Evolutionary conservation across 2,888 invertebrate genomes (phyloP).

Genomic region (Cephus runcator): DNA sequence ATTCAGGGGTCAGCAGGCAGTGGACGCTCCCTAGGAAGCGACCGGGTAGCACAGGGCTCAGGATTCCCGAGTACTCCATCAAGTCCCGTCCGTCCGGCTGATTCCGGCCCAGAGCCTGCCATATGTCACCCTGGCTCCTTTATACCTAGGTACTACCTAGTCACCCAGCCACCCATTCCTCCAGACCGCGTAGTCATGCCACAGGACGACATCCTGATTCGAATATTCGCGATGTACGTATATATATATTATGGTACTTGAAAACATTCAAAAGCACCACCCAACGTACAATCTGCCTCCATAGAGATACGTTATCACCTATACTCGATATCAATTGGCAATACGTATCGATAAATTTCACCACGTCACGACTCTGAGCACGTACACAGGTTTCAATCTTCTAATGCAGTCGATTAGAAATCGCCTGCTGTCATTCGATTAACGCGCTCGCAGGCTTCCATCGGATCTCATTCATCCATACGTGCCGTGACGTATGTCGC

Average conservation of each 20-base stretch:
- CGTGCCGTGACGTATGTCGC: not conserved
- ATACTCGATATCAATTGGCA: not conserved
- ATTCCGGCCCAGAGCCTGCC: slow-evolving; percentile 57
- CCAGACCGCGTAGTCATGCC: not conserved
- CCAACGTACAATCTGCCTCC: not conserved
- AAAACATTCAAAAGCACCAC: not conserved
- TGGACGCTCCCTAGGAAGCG: not conserved
- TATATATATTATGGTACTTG: not conserved
- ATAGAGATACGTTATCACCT: not conserved
- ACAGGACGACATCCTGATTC: not conserved
- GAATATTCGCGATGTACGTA: not conserved
- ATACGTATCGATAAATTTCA: not conserved
- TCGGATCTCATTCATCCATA: not conserved
- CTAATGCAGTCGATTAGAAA: not conserved
- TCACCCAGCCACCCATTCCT: not conserved
- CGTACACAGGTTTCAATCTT: not conserved
- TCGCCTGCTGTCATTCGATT: not conserved
- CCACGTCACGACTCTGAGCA: not conserved
- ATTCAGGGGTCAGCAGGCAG: slow-evolving; percentile 54
- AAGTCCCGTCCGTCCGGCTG: slow-evolving; percentile 52
- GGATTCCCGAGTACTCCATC: slow-evolving; percentile 58
- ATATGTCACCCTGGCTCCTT: slow-evolving; percentile 57
- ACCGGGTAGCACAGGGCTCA: slow-evolving; percentile 18
- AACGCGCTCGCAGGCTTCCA: not conserved
- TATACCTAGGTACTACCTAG: slow-evolving; percentile 30